Base-by-base conservation (phyloP, 2,888 invertebrate genomes). In the Philhelius pedissequus region DNA sequence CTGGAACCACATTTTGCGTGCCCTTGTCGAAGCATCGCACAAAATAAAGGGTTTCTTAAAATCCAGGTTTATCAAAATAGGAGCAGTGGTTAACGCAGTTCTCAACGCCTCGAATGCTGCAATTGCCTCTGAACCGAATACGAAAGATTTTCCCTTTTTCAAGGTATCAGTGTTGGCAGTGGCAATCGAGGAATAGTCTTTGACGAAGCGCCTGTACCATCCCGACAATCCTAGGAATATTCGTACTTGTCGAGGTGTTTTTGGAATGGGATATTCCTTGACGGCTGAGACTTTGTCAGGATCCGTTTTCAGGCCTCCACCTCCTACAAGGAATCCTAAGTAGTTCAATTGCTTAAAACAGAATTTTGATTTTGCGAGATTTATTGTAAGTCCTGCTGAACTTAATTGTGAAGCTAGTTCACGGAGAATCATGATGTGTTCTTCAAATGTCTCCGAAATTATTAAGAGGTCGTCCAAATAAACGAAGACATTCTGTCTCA, bases 1-100 rank as follows among this genome's bases (percentile, higher is more conserved):
- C 89, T 0, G 88, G 87, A 1, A 89, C 87, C 0, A 86, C 60
- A 70, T 88, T 87, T 2, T 74, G 32, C 0, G 81, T 76, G 0
- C 88, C 88, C 18, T 43, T 11, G 20, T 45, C 11, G 18, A 9
- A 11, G 45, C 20, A 40, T 40, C 40, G 15, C 40, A 40, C 15
- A 40, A 40, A 15, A 40, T 40, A 6, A 40, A 2, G n/a, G 38
- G 11, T 11, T 32, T 32, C 3, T 11, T 32, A 3, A 38, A 38
- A 38, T 38, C 2, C 6, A n/a, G 38, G 6, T 38, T 38, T n/a
- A 38, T n/a, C 5, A 38, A 6, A 2, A 38, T 38, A 1, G 38
- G 38, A n/a, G 38, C 38, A n/a, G 38, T 38, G n/a, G 38, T 38
- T 38, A 38, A n/a, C n/a, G n/a, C n/a, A n/a, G 38, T 38, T 38